Conservation (phyloP, 2,113 vertebrate species). For the Apus apus region DNA sequence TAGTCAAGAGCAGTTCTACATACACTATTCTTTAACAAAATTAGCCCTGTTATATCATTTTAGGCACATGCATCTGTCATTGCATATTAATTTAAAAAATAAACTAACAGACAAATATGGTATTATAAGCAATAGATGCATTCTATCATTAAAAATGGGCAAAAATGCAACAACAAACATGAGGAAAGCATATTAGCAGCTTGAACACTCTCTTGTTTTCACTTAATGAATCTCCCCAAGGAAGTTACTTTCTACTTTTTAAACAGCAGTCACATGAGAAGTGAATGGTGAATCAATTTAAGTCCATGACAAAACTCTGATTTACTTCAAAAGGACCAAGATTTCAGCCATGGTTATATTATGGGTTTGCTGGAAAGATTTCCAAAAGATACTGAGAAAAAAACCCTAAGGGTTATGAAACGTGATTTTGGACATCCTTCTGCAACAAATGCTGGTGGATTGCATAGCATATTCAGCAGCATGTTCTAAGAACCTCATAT, state of each 20-base stretch:
- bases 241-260: not conserved
- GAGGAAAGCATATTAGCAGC: not conserved
- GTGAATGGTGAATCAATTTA: not conserved
- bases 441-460: not conserved
- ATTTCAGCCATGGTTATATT: not conserved
- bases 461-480: not conserved
- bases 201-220: not conserved
- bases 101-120: not conserved
- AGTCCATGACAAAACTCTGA: not conserved
- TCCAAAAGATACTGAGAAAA: not conserved
- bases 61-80: not conserved
- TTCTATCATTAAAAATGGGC: not conserved
- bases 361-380: not conserved
- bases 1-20: not conserved
- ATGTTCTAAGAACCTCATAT: not conserved
- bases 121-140: not conserved
- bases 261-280: not conserved
- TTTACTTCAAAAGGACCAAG: not conserved
- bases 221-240: fast-evolving
- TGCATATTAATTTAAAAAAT: not conserved
- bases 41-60: not conserved
- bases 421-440: not conserved
- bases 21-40: not conserved
- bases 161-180: not conserved
- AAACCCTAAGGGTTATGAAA: not conserved